phyloP scores from a whole-genome alignment of 1,140 invertebrate genomes.

The Ladona fulva region DNA sequence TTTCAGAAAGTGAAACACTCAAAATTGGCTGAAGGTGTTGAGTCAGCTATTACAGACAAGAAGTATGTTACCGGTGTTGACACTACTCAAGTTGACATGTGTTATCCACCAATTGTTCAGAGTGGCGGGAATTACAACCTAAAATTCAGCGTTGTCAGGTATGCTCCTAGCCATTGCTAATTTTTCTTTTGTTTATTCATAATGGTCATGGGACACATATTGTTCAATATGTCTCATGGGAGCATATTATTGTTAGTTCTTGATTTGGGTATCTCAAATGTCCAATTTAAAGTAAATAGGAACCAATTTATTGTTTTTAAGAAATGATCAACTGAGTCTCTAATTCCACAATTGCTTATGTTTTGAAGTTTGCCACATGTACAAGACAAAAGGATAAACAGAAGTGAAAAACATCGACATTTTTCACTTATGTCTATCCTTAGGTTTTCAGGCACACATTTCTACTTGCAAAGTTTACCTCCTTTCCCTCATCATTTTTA shows the following conservation, averaged over 20 bases:
- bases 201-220: background rate
- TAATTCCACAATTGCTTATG: too few species aligned
- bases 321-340: too few species aligned
- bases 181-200: constrained; percentile 13
- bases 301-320: too few species aligned
- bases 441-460: too few species aligned
- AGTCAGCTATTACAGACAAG: constrained; percentile 81
- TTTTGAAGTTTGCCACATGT: too few species aligned
- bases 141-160: constrained; percentile 84
- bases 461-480: too few species aligned
- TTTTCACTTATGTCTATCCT: too few species aligned
- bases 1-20: constrained; percentile 83
- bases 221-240: background rate
- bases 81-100: constrained; percentile 83
- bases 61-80: constrained; percentile 90
- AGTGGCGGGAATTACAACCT: constrained; percentile 94
- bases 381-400: too few species aligned
- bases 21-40: constrained; percentile 90
- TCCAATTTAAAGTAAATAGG: too few species aligned
- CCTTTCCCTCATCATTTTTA: too few species aligned
- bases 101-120: constrained; percentile 97
- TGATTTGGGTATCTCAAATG: too few species aligned
- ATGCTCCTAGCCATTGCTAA: constrained; percentile 15
- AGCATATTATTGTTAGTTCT: background rate
- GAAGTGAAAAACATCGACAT: too few species aligned